A percentile compares a stretch with the other conserved stretches of the same genome.
Evolutionary conservation across 2,888 invertebrate species (phyloP).

Genomic region (Orthonevra nobilis): DNA sequence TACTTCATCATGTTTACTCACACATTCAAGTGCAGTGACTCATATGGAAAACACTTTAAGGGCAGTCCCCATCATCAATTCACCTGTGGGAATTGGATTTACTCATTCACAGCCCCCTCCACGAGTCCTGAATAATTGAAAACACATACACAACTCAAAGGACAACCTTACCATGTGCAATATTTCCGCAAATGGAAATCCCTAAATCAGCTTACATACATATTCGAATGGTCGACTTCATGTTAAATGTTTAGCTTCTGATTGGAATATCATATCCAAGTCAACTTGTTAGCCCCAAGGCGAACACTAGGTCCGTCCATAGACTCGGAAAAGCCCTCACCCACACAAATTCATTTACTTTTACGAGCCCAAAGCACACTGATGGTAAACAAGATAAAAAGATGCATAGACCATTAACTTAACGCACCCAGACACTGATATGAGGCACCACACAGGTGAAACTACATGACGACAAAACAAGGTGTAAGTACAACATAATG

Average conservation of each 20-base stretch:
- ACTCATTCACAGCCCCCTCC: conserved; percentile 3
- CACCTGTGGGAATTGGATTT: conserved; percentile 38
- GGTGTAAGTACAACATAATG: conserved; percentile 57
- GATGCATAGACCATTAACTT: conserved; percentile 59
- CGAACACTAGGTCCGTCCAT: neutral
- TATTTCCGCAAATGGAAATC: conserved; percentile 26
- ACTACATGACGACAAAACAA: conserved; percentile 39
- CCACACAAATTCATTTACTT: conserved; percentile 23
- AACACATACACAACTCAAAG: conserved; percentile 7
- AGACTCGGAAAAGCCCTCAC: neutral
- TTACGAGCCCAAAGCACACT: conserved; percentile 14
- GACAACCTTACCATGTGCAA: neutral
- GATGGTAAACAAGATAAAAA: conserved; percentile 42
- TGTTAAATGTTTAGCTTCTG: conserved; percentile 13
- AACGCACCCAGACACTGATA: too few species aligned
- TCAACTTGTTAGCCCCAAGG: neutral
- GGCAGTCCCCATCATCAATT: conserved; percentile 21
- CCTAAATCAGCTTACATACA: neutral
- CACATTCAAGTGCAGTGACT: too few species aligned
- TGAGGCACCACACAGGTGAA: conserved; percentile 25
- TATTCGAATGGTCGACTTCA: neutral
- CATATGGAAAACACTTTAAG: neutral
- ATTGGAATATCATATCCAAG: conserved; percentile 19
- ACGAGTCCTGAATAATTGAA: conserved; percentile 33
- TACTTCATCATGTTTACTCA: too few species aligned